These are phyloP conservation scores for Dromius quadrimaculatus DNA, from an alignment of 2,888 invertebrate species.

Conservation along the genomic window DNA sequence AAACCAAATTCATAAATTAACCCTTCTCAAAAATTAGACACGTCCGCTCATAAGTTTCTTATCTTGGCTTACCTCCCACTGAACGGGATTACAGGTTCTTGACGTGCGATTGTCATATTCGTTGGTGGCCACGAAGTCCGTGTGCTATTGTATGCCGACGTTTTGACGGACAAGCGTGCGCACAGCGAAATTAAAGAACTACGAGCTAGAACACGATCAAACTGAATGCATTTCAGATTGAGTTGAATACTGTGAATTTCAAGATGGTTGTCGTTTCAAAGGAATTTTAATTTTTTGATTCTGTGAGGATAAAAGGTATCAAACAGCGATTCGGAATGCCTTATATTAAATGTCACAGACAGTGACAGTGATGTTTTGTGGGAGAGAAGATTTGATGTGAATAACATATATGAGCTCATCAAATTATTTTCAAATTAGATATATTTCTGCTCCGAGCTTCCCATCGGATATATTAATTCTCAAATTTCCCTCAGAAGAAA, in stretches of 20 bases:
- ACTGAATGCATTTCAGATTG: not conserved
- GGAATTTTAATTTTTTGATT: conserved; percentile 10
- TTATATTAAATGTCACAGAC: no score
- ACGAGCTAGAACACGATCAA: not conserved
- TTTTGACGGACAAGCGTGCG: conserved; percentile 39
- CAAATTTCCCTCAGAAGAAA: conserved; percentile 42
- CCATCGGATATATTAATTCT: conserved; percentile 48
- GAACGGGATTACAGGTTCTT: conserved; percentile 16
- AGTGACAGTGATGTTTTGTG: no score
- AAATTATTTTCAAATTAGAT: no score
- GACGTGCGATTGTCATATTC: conserved; percentile 39
- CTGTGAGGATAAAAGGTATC: not conserved
- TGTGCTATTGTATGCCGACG: conserved; percentile 10
- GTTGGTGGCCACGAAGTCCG: conserved; percentile 35
- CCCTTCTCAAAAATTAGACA: conserved; percentile 36
- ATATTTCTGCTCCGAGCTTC: no score
- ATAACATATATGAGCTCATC: no score
- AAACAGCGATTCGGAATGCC: not conserved
- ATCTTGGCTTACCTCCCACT: not conserved
- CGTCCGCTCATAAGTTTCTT: not conserved
- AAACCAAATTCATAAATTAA: conserved; percentile 30
- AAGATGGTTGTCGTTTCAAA: conserved; percentile 2
- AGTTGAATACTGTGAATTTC: not conserved
- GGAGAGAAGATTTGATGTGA: no score
- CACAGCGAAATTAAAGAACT: conserved; percentile 31